These are phyloP conservation scores for Carcharodon carcharias DNA, from an alignment of 2,797 vertebrate species.

Conservation along the genomic window DNA sequence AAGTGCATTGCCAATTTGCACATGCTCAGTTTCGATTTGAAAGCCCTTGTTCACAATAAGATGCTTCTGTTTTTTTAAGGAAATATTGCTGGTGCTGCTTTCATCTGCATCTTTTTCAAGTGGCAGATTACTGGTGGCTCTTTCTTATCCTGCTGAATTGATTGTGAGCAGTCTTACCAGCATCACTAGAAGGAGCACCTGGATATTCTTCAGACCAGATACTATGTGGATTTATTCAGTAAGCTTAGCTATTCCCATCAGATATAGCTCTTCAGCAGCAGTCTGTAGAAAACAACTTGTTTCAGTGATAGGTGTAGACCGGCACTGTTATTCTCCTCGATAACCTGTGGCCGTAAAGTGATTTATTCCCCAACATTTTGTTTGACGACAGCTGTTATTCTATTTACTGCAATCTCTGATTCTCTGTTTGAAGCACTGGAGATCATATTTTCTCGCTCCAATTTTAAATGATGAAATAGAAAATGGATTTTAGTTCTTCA, in stretches of 20 bases:
- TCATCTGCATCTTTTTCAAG: slow-evolving; percentile 44
- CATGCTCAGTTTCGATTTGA: slow-evolving; percentile 59
- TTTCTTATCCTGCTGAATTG: background rate
- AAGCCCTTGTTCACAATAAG: slow-evolving; percentile 49
- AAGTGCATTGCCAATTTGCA: slow-evolving; percentile 52
- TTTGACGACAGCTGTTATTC: slow-evolving; percentile 41
- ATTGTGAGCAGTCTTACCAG: background rate
- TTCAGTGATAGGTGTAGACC: slow-evolving; percentile 24
- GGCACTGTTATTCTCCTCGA: slow-evolving; percentile 3
- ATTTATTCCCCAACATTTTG: slow-evolving; percentile 43
- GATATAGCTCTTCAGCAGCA: background rate
- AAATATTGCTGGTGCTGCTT: slow-evolving; percentile 43
- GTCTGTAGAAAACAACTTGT: slow-evolving; percentile 23
- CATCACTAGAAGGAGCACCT: background rate
- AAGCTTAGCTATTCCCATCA: slow-evolving; percentile 5
- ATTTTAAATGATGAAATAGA: slow-evolving; percentile 48
- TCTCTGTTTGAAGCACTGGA: slow-evolving; percentile 44
- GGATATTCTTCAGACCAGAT: background rate
- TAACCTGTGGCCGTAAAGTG: slow-evolving; percentile 44
- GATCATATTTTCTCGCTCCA: slow-evolving; percentile 45
- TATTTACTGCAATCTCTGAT: slow-evolving; percentile 40
- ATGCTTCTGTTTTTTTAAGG: slow-evolving; percentile 50
- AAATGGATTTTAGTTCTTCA: slow-evolving; percentile 76
- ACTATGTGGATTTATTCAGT: slow-evolving; percentile 9
- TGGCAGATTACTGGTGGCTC: background rate